These are phyloP conservation scores for Nymphalis c-album DNA, from an alignment of 2,888 invertebrate species.

Conservation along the genomic window DNA sequence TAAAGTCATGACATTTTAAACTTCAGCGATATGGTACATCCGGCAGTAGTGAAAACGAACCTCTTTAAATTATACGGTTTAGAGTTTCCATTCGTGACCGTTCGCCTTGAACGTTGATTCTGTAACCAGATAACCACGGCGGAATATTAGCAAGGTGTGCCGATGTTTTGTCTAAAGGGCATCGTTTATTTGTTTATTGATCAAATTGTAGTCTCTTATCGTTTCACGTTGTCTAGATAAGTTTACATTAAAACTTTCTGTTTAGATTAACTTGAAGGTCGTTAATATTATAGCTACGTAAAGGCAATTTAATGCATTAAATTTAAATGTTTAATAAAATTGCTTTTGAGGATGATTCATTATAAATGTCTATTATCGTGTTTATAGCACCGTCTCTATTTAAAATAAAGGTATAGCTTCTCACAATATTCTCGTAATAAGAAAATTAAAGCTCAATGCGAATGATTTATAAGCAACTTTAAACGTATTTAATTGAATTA, in stretches of 20 bases:
- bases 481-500: slow-evolving; percentile 16
- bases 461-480: not conserved
- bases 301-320: not conserved
- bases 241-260: slow-evolving; percentile 1
- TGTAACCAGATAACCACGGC: slow-evolving; percentile 48
- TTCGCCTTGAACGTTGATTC: slow-evolving; percentile 47
- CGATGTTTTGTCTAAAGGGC: slow-evolving; percentile 36
- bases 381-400: too few relatives aligned
- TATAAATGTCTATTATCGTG: too few relatives aligned
- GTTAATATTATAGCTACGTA: not conserved
- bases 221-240: slow-evolving; percentile 3
- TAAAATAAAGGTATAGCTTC: too few relatives aligned
- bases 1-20: slow-evolving; percentile 16
- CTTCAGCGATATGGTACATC: slow-evolving; percentile 12
- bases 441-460: not conserved
- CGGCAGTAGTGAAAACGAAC: slow-evolving; percentile 26
- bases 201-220: slow-evolving; percentile 18
- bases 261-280: not conserved
- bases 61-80: slow-evolving; percentile 30
- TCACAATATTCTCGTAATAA: not conserved
- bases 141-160: slow-evolving; percentile 45
- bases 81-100: slow-evolving; percentile 46
- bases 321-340: not conserved
- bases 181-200: slow-evolving; percentile 32
- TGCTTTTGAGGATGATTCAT: not conserved